A percentile compares a stretch with the other conserved stretches of the same genome.
phyloP scores from a whole-genome alignment of 2,797 vertebrate species.

The Ibycter americanus region DNA sequence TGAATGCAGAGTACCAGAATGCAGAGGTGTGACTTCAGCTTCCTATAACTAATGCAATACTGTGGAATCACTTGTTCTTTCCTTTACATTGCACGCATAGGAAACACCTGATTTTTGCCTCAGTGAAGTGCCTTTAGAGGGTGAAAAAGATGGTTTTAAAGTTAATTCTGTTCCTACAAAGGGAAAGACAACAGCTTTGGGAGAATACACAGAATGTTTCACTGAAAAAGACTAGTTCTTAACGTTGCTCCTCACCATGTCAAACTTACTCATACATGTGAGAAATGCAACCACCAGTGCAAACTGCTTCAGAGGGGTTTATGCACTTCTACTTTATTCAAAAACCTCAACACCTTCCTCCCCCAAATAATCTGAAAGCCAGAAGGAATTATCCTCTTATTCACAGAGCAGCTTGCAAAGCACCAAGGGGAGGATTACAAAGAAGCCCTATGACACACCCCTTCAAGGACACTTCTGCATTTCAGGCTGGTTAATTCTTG shows the following conservation, averaged over 20 bases:
- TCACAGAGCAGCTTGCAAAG: not conserved
- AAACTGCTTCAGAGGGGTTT: not conserved
- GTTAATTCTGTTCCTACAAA: not conserved
- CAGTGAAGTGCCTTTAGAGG: not conserved
- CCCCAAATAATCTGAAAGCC: not conserved
- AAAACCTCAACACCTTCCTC: not conserved
- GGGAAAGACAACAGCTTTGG: not conserved
- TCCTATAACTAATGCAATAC: not conserved
- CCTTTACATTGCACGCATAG: not conserved
- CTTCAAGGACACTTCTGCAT: not conserved
- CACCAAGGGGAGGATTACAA: not conserved
- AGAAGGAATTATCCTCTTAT: not conserved
- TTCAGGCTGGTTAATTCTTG: not conserved
- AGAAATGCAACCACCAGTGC: not conserved
- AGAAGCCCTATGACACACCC: not conserved
- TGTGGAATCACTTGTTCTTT: not conserved
- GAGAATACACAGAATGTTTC: not conserved
- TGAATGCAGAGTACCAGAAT: not conserved
- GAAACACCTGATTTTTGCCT: not conserved
- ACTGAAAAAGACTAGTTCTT: not conserved
- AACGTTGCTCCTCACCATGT: not conserved
- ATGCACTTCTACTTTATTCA: not conserved
- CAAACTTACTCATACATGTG: not conserved
- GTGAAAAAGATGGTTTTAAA: not conserved
- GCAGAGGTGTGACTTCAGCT: not conserved